phyloP scores from a whole-genome alignment of 2,888 invertebrate genomes.

The Lasioglossum malachurum region DNA sequence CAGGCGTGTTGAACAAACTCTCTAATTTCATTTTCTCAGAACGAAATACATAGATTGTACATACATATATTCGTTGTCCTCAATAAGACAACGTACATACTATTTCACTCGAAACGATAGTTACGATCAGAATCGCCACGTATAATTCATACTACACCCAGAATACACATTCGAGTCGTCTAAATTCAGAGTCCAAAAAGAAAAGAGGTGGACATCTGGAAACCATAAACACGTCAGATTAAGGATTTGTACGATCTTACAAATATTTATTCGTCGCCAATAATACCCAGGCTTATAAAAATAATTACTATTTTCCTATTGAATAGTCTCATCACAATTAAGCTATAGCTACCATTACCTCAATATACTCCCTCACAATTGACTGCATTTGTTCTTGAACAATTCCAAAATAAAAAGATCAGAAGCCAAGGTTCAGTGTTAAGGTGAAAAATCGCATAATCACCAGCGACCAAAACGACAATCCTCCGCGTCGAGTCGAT shows the following conservation, averaged over 20 bases:
- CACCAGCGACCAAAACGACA: not conserved
- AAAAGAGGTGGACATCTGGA: not conserved
- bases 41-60: not conserved
- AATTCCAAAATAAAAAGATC: not conserved
- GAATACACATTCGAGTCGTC: not conserved
- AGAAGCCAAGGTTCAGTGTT: not conserved
- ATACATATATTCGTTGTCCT: not conserved
- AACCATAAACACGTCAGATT: slow-evolving; percentile 20
- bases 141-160: not conserved
- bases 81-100: not conserved
- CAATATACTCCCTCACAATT: not conserved
- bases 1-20: not conserved
- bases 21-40: not conserved
- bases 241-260: not conserved
- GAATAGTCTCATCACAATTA: not conserved
- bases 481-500: not conserved
- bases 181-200: not conserved
- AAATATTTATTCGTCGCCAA: not conserved
- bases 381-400: not conserved
- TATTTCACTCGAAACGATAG: not conserved
- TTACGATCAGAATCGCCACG: not conserved
- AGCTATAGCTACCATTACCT: not conserved
- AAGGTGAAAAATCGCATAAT: not conserved
- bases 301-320: not conserved
- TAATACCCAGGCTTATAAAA: not conserved